A percentile compares a stretch with the other conserved stretches of the same genome.
Evolutionary conservation across 2,797 vertebrate genomes (phyloP).

Genomic region (Intellagama lesueurii): DNA sequence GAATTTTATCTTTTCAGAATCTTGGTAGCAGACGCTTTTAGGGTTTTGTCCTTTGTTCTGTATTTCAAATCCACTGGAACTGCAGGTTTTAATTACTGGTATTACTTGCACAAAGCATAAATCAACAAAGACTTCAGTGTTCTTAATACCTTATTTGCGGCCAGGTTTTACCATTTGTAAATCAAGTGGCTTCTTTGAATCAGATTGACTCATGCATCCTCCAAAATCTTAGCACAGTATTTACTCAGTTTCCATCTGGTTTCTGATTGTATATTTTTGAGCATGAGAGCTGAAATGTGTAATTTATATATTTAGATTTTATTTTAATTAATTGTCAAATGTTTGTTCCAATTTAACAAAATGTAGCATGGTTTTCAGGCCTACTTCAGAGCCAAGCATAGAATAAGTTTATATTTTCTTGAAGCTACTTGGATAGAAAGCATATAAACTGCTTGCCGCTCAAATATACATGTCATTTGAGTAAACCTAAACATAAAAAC

Average conservation of each 20-base stretch:
- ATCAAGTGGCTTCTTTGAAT: slow-evolving; percentile 33
- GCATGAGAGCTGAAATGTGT: not conserved
- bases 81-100: slow-evolving; percentile 38
- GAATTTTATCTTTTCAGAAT: slow-evolving; percentile 26
- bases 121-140: slow-evolving; percentile 2
- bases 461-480: no score
- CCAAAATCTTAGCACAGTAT: not conserved
- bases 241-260: not conserved
- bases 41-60: not conserved
- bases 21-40: slow-evolving; percentile 22
- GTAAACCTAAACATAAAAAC: no score
- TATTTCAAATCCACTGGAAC: slow-evolving; percentile 41
- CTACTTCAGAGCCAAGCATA: not conserved
- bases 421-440: no score
- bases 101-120: slow-evolving; percentile 53
- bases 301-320: not conserved
- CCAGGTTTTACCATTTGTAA: slow-evolving; percentile 33
- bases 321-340: not conserved
- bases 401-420: no score
- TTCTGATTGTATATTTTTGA: not conserved
- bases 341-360: not conserved
- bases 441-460: no score
- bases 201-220: not conserved
- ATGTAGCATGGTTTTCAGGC: not conserved
- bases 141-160: slow-evolving; percentile 65